Evolutionary conservation across 2,113 vertebrate genomes (phyloP), one percentile per base, ranked within the genome.

Genomic region (Triplophysa rosa): DNA sequence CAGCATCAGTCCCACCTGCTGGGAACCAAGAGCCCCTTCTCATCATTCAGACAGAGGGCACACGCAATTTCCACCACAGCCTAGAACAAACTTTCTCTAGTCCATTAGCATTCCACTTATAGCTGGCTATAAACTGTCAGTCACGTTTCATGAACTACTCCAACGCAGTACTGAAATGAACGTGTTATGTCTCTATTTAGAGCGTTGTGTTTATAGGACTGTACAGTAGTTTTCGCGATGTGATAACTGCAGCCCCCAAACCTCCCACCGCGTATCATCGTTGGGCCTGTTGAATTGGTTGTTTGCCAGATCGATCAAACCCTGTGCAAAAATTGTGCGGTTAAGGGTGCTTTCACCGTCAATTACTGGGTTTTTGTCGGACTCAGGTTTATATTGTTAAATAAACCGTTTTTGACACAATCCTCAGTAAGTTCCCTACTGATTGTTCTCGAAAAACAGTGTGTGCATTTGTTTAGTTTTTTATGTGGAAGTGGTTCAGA

Each of bases 1-100:
- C 84, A 83, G 54, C 71, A 81, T 83, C 80, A 16, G 69, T 83
- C 83, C 82, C 84, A 81, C 79, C 70, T 79, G 83, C 84, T 8
- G 68, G 80, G 87, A 85, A 63, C 85, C 84, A 84, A 87, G 85
- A 84, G 70, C 79, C 77, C 84, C 61, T 82, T 84, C 87, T 88
- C 83, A 86, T 87, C 84, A 77, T 40, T 79, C 80, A 85, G 69
- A 78, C 19, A 74, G n/a, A 49, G 17, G n/a, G 21, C 16, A 72
- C 77, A 58, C 83, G 79, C 84, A 84, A 87, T 89, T 89, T 82
- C 16, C 69, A 78, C 47, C 52, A 63, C 74, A 1, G 80, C 85
- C 86, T 13, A 67, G 64, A 76, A 52, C 79, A 37, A 74, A 80
- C 87, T 80, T 85, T 26, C 86, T 84, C 82, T 40, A 79, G 24